Percentiles rank a stretch among this genome's conserved stretches.
phyloP scores from a whole-genome alignment of 2,888 invertebrate species.

The Pterostichus madidus region DNA sequence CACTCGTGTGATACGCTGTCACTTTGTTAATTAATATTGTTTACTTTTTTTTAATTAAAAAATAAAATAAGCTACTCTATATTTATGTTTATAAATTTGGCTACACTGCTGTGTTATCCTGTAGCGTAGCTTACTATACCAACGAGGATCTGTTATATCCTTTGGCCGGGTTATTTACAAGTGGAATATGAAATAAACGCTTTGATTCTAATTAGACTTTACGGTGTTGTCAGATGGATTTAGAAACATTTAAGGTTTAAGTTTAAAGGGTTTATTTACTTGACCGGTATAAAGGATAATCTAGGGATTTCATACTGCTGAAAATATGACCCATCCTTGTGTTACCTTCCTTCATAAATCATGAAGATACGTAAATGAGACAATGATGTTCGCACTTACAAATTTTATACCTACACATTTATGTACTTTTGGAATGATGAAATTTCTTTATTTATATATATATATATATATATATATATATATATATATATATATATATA shows the following conservation, averaged over 20 bases:
- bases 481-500: too few species aligned
- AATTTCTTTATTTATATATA: too few species aligned
- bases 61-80: too few species aligned
- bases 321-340: slow-evolving; percentile 21
- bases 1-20: too few species aligned
- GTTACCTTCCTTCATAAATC: slow-evolving; percentile 43
- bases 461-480: too few species aligned
- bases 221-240: slow-evolving; percentile 46
- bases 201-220: slow-evolving; percentile 49
- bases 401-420: too few species aligned
- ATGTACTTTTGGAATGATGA: too few species aligned
- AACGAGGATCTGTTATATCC: not conserved
- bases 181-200: slow-evolving; percentile 41
- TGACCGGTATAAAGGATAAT: slow-evolving; percentile 33
- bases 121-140: not conserved
- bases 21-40: too few species aligned
- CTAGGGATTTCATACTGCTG: slow-evolving; percentile 24
- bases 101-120: too few species aligned
- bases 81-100: too few species aligned
- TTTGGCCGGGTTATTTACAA: slow-evolving; percentile 28
- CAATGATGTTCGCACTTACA: too few species aligned
- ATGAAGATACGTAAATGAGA: not conserved
- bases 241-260: slow-evolving; percentile 46
- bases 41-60: too few species aligned
- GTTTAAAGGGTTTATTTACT: slow-evolving; percentile 26